A percentile compares a stretch with the other conserved stretches of the same genome.
Evolutionary conservation across 37 sponge, comb jelly and placozoan genomes (phyloP).

Genomic region (Crambe crambe): DNA sequence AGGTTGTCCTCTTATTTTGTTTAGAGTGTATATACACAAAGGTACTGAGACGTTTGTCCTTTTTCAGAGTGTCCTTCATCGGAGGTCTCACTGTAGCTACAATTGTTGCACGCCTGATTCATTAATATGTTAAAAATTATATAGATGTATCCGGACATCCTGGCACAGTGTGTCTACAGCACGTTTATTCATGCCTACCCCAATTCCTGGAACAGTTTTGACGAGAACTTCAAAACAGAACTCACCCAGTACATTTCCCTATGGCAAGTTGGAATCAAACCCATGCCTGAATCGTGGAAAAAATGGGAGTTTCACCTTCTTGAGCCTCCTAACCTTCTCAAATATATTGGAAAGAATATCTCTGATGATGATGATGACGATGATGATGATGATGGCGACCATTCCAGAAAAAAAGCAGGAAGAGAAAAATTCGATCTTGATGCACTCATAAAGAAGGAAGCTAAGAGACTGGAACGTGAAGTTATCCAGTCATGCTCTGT

Average conservation of each 20-base stretch:
- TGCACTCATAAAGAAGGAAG: background rate
- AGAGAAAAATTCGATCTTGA: background rate
- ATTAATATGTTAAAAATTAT: background rate
- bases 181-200: slow-evolving; percentile 79
- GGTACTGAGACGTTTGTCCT: background rate
- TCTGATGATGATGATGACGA: background rate
- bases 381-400: background rate
- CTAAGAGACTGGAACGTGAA: background rate
- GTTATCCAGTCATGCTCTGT: background rate
- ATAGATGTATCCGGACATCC: slow-evolving; percentile 66
- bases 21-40: too few species aligned
- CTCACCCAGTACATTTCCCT: slow-evolving; percentile 62
- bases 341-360: slow-evolving; percentile 34
- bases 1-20: background rate
- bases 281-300: slow-evolving; percentile 55
- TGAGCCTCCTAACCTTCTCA: slow-evolving; percentile 72
- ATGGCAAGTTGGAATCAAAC: slow-evolving; percentile 75
- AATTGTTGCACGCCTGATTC: too few species aligned
- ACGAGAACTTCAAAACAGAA: slow-evolving; percentile 71
- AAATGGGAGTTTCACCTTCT: slow-evolving; percentile 59
- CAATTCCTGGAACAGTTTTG: slow-evolving; percentile 87
- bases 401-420: background rate
- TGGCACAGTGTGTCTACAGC: slow-evolving; percentile 82
- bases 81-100: background rate
- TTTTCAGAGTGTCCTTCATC: background rate